A percentile compares a stretch with the other conserved stretches of the same genome.
Conservation (phyloP, 2,797 vertebrate genomes). For the Rhyacichthys aspro region DNA sequence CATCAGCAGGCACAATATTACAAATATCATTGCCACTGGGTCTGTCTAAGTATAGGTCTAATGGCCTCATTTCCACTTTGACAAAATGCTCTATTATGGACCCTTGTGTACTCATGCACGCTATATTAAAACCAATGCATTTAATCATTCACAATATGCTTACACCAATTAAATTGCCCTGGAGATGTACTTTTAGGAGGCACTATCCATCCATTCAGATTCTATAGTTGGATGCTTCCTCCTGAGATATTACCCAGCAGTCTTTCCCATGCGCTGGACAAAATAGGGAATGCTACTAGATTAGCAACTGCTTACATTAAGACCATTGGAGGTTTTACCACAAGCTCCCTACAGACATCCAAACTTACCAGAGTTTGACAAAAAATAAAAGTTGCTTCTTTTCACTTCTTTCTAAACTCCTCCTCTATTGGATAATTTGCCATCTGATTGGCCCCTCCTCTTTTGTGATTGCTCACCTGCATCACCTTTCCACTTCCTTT, state of each 20-base stretch:
- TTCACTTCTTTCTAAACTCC: background rate
- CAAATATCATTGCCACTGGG: slow-evolving; percentile 60
- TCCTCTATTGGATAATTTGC: slow-evolving; percentile 51
- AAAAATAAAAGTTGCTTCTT: background rate
- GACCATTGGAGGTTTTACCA: background rate
- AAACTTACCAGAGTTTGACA: background rate
- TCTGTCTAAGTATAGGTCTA: slow-evolving; percentile 68
- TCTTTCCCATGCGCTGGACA: background rate
- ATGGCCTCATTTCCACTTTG: slow-evolving; percentile 62
- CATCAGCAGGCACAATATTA: slow-evolving; percentile 41
- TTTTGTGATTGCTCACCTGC: slow-evolving; percentile 72
- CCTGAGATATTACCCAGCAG: background rate
- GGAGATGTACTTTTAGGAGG: background rate
- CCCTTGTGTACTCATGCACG: slow-evolving; percentile 25
- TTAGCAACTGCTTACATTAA: background rate
- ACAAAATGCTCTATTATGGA: slow-evolving; percentile 32
- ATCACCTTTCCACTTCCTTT: slow-evolving; percentile 17
- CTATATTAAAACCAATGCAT: slow-evolving; percentile 4
- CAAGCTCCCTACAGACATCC: background rate
- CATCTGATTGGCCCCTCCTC: slow-evolving; percentile 58
- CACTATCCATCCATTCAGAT: background rate
- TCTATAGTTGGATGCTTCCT: background rate
- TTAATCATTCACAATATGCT: background rate
- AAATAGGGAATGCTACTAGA: slow-evolving; percentile 2
- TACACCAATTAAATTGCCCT: slow-evolving; percentile 19